Conservation (phyloP, 2,888 invertebrate species). For the Diachrysia chrysitis region DNA sequence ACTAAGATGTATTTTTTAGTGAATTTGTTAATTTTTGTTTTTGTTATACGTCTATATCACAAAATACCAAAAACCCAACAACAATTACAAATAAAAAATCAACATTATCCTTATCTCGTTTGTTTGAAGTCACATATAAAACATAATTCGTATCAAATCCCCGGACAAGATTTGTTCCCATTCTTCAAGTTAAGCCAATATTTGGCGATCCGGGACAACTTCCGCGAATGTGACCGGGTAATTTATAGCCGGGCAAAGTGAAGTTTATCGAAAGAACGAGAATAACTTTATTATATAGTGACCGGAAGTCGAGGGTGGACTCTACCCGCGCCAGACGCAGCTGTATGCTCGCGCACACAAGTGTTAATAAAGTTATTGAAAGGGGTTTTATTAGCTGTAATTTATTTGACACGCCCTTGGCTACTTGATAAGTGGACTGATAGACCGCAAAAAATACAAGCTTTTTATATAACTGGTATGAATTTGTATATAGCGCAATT, state of each 20-base stretch:
- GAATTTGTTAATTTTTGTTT: too few species aligned
- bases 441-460: not conserved
- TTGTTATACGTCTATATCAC: too few species aligned
- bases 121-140: conserved; percentile 66
- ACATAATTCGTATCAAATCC: conserved; percentile 78
- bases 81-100: conserved; percentile 47
- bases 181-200: conserved; percentile 88
- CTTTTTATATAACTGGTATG: too few species aligned
- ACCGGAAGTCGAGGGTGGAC: conserved; percentile 82
- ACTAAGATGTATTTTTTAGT: too few species aligned
- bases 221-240: conserved; percentile 83
- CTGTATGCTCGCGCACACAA: conserved; percentile 65
- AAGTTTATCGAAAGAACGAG: conserved; percentile 89
- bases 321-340: conserved; percentile 59
- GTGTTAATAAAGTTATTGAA: conserved; percentile 27
- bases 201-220: conserved; percentile 79
- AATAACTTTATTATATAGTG: conserved; percentile 89
- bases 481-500: too few species aligned
- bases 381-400: not conserved
- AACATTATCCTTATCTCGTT: conserved; percentile 65
- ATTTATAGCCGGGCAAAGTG: conserved; percentile 88
- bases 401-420: not conserved
- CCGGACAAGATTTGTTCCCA: conserved; percentile 69
- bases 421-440: not conserved
- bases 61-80: not conserved